Base-by-base conservation (phyloP, 2,888 invertebrate genomes). In the Clivina fossor region DNA sequence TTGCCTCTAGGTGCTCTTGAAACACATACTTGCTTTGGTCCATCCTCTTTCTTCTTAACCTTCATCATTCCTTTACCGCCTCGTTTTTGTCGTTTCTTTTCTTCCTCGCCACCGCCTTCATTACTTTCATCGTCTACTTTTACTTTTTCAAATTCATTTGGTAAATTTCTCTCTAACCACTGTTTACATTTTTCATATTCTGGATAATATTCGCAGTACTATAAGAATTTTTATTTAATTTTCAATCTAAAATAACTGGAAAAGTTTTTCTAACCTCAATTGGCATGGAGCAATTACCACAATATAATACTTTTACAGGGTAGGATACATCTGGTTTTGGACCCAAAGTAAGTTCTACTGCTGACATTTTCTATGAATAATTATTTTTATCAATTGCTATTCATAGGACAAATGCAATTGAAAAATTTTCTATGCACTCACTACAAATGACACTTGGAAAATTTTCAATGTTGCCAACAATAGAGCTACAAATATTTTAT, bases 191-290 rank as follows among this genome's bases (percentile, higher is more conserved):
- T 94, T 61, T 96, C 97, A 72, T 93, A 93, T 73, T 94, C 94
- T 7, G 97, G 97, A 75, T 96, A 95, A 74, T 92, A 96, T 79
- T 98, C 97, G 74, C 98, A 98, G 73, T 97, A 99, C 90, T 93
- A 71, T 13, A 74, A 69, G 54, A 54, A 61, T 60, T 55, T 58
- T 28, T 43, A 53, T 50, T 20, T 40, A 58, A 40, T 51, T 13
- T 46, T 18, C 13, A 35, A 43, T 26, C 9, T 22, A 54, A 53
- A 53, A 22, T 18, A 11, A 30, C 13, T 47, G n/a, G 8, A 30
- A n/a, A 30, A 44, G 19, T 55, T 37, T 38, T 49, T 61, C 66
- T 75, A 75, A 86, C 87, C 80, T 94, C 93, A 70, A 93, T 88
- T n/a, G 93, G 93, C 84, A 93, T 88, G 58, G 89, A 85, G 77